Conservation (phyloP, 2,113 vertebrate species). For the Notechis scutatus region DNA sequence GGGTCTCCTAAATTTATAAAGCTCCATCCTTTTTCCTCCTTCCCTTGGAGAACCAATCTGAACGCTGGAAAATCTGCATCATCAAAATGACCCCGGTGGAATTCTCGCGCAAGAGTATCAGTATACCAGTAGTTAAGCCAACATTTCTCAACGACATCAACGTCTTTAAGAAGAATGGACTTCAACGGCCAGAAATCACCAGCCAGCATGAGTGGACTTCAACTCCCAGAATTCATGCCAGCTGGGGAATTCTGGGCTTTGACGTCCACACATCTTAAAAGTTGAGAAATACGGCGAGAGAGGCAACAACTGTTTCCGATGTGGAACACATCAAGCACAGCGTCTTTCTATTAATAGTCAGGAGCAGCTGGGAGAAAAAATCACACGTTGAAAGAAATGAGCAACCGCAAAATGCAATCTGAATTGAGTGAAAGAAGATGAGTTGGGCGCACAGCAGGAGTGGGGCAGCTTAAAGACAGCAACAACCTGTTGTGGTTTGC, state of each 20-base stretch:
- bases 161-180: not conserved
- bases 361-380: not conserved
- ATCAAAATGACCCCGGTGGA: accelerated
- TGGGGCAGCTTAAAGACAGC: too few relatives aligned
- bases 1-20: not conserved
- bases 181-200: not conserved
- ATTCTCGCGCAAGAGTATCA: not conserved
- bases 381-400: not conserved
- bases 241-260: not conserved
- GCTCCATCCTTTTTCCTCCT: too few relatives aligned
- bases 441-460: not conserved
- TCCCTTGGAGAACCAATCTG: not conserved
- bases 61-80: not conserved
- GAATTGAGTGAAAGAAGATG: not conserved
- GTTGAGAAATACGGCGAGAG: not conserved
- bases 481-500: too few relatives aligned
- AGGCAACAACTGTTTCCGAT: not conserved
- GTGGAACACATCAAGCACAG: not conserved
- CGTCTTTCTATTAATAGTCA: not conserved
- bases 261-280: not conserved
- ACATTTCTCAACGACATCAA: not conserved
- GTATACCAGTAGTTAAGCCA: not conserved
- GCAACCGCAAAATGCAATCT: not conserved
- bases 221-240: not conserved
- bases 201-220: not conserved